A percentile compares a stretch with the other conserved stretches of the same genome.
phyloP scores from a whole-genome alignment of 2,113 vertebrate species.

The Peromyscus californicus region DNA sequence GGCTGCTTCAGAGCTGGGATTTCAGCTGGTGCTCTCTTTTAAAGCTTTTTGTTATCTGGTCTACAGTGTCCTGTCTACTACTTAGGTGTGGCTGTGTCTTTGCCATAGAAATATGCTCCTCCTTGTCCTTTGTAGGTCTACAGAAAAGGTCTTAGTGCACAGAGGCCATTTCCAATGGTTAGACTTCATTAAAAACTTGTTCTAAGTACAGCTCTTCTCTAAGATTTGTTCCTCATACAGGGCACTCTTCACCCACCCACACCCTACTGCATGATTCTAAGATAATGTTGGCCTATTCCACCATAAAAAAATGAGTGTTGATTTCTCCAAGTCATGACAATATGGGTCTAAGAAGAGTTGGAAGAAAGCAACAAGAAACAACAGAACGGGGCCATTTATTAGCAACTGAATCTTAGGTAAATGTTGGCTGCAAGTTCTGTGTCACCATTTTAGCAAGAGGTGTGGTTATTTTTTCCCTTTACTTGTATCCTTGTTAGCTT shows the following conservation, averaged over 20 bases:
- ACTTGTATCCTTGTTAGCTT: not conserved
- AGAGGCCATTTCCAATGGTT: not conserved
- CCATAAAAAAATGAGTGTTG: not conserved
- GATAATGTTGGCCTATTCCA: not conserved
- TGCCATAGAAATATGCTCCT: not conserved
- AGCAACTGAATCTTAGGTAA: not conserved
- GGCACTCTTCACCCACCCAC: not conserved
- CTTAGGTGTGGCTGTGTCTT: not conserved
- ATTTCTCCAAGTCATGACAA: not conserved
- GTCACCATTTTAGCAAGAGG: not conserved
- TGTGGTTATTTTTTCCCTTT: not conserved
- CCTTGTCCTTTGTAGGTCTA: not conserved
- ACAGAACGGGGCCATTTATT: not conserved
- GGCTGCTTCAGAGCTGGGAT: not conserved
- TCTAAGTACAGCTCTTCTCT: not conserved
- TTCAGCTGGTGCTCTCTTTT: not conserved
- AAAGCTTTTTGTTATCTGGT: not conserved
- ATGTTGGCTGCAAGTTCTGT: not conserved
- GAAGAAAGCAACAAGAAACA: constrained; percentile 24
- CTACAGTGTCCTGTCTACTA: not conserved
- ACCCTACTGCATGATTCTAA: not conserved
- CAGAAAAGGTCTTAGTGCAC: not conserved
- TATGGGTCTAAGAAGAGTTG: not conserved
- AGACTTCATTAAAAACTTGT: not conserved
- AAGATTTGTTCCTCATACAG: not conserved